Percentiles rank a stretch among this genome's conserved stretches.
Conservation (phyloP, 2,888 invertebrate species). For the Drosophila paracracens region DNA sequence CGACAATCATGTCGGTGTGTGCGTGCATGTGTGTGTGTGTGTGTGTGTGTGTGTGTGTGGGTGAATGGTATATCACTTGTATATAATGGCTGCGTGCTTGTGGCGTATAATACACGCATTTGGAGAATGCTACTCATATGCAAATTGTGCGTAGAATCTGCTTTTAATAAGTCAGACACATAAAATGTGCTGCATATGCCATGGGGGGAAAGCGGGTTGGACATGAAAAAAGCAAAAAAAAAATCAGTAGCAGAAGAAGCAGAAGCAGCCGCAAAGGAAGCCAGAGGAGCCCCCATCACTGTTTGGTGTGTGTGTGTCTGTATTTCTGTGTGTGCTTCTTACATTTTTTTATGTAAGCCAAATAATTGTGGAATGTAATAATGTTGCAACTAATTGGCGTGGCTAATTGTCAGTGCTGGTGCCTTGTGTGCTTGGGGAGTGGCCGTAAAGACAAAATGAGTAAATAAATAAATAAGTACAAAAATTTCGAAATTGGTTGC, state of each 20-base stretch:
- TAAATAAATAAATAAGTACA: constrained; percentile 50
- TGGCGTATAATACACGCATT: constrained; percentile 18
- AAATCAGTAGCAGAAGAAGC: background rate
- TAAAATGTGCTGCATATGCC: constrained; percentile 26
- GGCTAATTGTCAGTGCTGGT: constrained; percentile 54
- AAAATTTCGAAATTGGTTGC: constrained; percentile 46
- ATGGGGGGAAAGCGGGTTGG: background rate
- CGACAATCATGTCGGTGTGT: constrained; percentile 28
- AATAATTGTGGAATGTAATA: constrained; percentile 61
- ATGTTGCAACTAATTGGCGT: constrained; percentile 73
- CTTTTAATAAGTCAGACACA: constrained; percentile 66
- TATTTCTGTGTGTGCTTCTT: constrained; percentile 2
- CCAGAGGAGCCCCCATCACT: background rate
- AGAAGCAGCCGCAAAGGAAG: background rate
- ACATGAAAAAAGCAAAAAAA: background rate
- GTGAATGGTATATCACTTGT: constrained; percentile 22
- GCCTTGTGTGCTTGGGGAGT: constrained; percentile 26
- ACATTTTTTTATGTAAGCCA: constrained; percentile 6
- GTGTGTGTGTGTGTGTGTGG: background rate
- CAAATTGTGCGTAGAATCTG: constrained; percentile 59
- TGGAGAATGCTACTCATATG: constrained; percentile 45
- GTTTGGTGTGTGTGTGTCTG: background rate
- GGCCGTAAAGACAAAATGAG: constrained; percentile 37
- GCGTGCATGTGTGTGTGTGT: background rate
- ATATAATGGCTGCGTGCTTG: constrained; percentile 19